phyloP scores from a whole-genome alignment of 2,797 vertebrate genomes.

The Erethizon dorsatum region DNA sequence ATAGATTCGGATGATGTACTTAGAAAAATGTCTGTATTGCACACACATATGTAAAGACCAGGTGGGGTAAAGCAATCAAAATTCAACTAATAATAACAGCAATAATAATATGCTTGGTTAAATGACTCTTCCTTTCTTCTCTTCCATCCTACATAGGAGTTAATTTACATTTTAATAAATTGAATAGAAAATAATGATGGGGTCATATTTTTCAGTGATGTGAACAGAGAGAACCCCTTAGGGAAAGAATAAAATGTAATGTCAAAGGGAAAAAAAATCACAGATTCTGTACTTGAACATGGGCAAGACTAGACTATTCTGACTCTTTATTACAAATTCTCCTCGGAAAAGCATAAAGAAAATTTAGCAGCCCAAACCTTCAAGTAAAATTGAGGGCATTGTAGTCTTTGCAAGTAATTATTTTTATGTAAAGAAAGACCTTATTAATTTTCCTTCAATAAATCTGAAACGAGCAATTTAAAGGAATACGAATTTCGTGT shows the following conservation, averaged over 20 bases:
- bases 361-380: conserved; percentile 8
- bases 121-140: conserved; percentile 52
- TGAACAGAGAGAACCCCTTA: conserved; percentile 32
- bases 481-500: conserved; percentile 57
- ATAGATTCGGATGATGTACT: conserved; percentile 40
- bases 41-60: conserved; percentile 56
- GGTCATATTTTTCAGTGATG: conserved; percentile 65
- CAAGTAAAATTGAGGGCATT: conserved; percentile 75
- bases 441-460: conserved; percentile 84
- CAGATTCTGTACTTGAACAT: conserved; percentile 35
- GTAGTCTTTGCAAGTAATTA: conserved; percentile 77
- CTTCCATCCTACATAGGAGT: conserved; percentile 30
- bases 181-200: conserved; percentile 23
- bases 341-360: conserved; percentile 26
- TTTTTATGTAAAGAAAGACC: conserved; percentile 64
- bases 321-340: conserved; percentile 51
- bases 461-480: conserved; percentile 71
- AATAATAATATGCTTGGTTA: conserved; percentile 38
- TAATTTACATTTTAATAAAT: conserved; percentile 74
- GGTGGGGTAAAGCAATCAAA: conserved; percentile 45
- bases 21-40: conserved; percentile 44
- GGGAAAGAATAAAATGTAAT: background rate
- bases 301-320: conserved; percentile 11
- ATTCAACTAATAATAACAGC: conserved; percentile 35
- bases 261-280: background rate